Evolutionary conservation across 2,888 invertebrate species (phyloP), one percentile per base, ranked within the genome.

Genomic region (Micropterix aruncella): DNA sequence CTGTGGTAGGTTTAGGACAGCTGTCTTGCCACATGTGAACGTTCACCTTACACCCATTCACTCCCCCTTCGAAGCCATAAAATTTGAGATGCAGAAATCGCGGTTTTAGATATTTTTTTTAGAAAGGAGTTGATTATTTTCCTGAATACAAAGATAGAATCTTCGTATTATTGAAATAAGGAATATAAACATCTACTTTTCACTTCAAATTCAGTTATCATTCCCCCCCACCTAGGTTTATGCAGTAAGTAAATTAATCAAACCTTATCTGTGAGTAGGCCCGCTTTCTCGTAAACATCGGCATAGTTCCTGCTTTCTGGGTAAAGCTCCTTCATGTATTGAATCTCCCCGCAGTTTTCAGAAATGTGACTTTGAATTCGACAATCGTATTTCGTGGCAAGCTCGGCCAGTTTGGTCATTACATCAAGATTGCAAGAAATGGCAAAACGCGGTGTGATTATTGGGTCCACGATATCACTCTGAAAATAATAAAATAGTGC

Each of bases 301-400:
- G 83, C 74, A 60, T 93, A 94, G 18, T 70, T 72, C 38, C 68
- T 62, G 45, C 66, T 66, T 1, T 66, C 59, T 2, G 76, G 76
- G 55, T 74, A 80, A 1, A 69, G 56, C 39, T 73, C 54, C 47
- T 73, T 62, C 0, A 89, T 84, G 55, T 73, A 66, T 48, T 75
- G 63, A 42, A 88, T 68, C 71, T 94, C 93, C 3, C 75, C 68
- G 16, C 64, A 48, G 57, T 83, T 90, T 64, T 94, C 93, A 16
- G 87, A 85, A 46, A 93, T 77, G 57, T 94, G 93, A 43, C 83
- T 88, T 86, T 92, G 92, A 54, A 91, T 77, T 48, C 76, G 77
- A 45, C 89, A 68, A 55, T 83, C 61, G 52, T 79, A 69, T 52
- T 75, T 67, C 40, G 66, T 63, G 1, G 91, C 86, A 43, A 93